phyloP scores from a whole-genome alignment of 2,113 vertebrate genomes.

The Nymphicus hollandicus region DNA sequence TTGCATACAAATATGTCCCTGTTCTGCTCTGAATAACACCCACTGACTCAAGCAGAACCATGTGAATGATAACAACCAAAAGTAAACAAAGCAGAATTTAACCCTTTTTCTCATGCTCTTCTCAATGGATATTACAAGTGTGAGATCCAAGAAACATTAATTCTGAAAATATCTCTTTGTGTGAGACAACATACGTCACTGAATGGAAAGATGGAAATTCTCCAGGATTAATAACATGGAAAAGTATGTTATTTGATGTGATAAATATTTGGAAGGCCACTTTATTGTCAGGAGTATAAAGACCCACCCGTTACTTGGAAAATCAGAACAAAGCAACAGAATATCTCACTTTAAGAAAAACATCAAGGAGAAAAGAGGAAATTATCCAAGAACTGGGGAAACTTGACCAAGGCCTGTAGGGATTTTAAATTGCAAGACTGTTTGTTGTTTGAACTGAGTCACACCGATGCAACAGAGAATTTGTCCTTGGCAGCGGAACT shows the following conservation, averaged over 20 bases:
- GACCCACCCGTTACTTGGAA: constrained; percentile 71
- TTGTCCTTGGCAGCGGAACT: constrained; percentile 66
- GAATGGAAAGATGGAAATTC: constrained; percentile 54
- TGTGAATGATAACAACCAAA: background rate
- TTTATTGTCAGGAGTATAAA: constrained; percentile 68
- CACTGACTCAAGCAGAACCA: background rate
- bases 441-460: constrained; percentile 72
- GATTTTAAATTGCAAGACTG: constrained; percentile 53
- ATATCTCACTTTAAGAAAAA: constrained; percentile 66
- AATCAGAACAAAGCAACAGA: constrained; percentile 62
- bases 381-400: constrained; percentile 63
- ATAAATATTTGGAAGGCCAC: constrained; percentile 69
- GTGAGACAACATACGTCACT: constrained; percentile 1
- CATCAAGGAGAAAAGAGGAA: constrained; percentile 58
- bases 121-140: background rate
- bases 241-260: constrained; percentile 60
- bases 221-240: constrained; percentile 52
- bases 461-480: constrained; percentile 54
- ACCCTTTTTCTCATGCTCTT: background rate
- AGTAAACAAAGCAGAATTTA: background rate
- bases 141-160: background rate
- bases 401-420: constrained; percentile 46
- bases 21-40: background rate
- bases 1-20: background rate
- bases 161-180: constrained; percentile 12